Conservation (phyloP, 2,113 vertebrate genomes). For the Ibidorhyncha struthersii region DNA sequence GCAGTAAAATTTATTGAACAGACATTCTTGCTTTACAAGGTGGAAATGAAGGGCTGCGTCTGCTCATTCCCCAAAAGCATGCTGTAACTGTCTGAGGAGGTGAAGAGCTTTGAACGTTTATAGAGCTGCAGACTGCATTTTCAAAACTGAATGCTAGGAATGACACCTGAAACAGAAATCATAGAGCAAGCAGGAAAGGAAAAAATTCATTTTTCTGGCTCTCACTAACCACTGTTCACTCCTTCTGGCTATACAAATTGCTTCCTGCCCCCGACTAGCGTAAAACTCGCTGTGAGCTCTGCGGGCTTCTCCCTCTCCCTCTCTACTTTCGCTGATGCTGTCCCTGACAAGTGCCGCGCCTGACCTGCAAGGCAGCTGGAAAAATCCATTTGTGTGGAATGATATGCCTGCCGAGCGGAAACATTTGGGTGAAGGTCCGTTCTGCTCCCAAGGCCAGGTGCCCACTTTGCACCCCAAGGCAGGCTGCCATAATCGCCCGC, state of each 20-base stretch:
- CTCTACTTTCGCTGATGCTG: rapidly evolving
- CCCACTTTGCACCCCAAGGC: neutral
- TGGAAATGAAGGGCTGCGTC: neutral
- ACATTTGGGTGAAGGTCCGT: slow-evolving; percentile 2
- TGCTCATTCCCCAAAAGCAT: neutral
- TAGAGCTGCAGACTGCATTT: neutral
- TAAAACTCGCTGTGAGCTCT: neutral
- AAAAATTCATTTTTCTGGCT: neutral
- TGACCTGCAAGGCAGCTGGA: neutral
- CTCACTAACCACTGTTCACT: neutral
- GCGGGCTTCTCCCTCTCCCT: neutral
- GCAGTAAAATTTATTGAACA: slow-evolving; percentile 31
- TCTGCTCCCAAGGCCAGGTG: slow-evolving; percentile 1
- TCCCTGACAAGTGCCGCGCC: neutral
- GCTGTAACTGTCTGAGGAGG: neutral
- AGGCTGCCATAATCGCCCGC: neutral
- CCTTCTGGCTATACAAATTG: neutral
- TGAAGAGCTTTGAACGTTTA: neutral
- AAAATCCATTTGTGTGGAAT: neutral
- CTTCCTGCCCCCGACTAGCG: neutral
- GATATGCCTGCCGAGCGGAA: neutral
- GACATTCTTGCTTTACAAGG: neutral
- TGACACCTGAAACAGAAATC: neutral
- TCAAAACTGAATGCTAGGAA: neutral
- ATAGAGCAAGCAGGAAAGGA: neutral